These are phyloP conservation scores for Metallyticus violacea DNA, from an alignment of 2,888 invertebrate genomes.

Conservation along the genomic window DNA sequence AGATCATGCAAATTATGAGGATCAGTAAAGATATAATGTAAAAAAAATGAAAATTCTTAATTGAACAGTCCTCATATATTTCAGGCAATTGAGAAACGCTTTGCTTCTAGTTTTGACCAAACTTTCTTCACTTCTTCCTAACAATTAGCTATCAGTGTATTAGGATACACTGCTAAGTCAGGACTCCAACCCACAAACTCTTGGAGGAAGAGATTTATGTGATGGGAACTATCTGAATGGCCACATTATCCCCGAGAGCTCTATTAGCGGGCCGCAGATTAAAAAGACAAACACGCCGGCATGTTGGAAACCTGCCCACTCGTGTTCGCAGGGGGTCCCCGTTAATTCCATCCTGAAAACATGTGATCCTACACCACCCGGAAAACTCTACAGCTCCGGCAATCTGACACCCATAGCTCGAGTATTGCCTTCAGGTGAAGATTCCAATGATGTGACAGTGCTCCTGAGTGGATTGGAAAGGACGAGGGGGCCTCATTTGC, in stretches of 20 bases:
- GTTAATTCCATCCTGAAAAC: slow-evolving; percentile 19
- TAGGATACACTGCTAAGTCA: too few relatives aligned
- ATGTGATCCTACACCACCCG: not conserved
- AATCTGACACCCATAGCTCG: not conserved
- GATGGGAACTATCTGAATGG: not conserved
- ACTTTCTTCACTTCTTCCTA: too few relatives aligned
- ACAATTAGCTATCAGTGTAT: too few relatives aligned
- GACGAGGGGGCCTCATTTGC: not conserved
- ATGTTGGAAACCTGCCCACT: slow-evolving; percentile 28
- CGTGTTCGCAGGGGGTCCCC: slow-evolving; percentile 30
- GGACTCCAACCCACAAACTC: not conserved
- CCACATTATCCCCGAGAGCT: not conserved
- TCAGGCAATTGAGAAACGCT: too few relatives aligned
- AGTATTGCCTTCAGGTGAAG: not conserved
- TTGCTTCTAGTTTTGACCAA: too few relatives aligned
- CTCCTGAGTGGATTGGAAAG: not conserved
- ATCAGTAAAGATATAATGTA: too few relatives aligned
- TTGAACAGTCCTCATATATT: too few relatives aligned
- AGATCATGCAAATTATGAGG: too few relatives aligned
- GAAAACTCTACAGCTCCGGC: not conserved
- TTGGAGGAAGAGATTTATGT: not conserved
- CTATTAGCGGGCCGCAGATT: slow-evolving; percentile 1
- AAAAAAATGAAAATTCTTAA: too few relatives aligned
- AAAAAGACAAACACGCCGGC: slow-evolving; percentile 5
- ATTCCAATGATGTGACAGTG: not conserved